These are phyloP conservation scores for Neomorphus geoffroyi DNA, from an alignment of 2,797 vertebrate genomes.

Conservation along the genomic window DNA sequence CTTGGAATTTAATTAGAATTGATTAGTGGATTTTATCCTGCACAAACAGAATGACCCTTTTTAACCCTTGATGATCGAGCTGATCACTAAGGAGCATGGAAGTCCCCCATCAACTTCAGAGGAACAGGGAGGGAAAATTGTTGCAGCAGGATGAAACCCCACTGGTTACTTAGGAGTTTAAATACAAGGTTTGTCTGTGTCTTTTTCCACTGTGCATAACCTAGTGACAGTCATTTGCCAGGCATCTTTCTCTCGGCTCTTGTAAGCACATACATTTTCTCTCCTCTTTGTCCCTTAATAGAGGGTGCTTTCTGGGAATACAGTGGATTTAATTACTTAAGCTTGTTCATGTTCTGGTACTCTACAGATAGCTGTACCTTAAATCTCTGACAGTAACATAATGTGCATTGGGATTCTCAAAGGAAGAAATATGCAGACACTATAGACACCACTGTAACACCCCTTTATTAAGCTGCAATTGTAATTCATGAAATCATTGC, in stretches of 20 bases:
- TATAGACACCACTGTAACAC: conserved; percentile 14
- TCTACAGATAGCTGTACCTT: conserved; percentile 7
- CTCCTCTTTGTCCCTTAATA: neutral
- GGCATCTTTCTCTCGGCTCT: neutral
- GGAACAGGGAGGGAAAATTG: neutral
- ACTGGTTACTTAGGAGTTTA: neutral
- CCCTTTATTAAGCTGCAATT: conserved; percentile 36
- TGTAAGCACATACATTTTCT: neutral
- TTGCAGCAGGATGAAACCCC: neutral
- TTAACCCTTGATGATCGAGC: neutral
- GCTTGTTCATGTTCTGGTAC: neutral
- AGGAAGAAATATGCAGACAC: conserved; percentile 4
- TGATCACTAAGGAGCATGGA: neutral
- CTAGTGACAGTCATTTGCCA: neutral
- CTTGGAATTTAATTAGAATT: neutral
- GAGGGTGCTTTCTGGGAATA: neutral
- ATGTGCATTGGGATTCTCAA: neutral
- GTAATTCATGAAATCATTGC: conserved; percentile 33
- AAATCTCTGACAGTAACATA: neutral
- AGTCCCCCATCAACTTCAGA: neutral
- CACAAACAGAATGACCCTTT: neutral
- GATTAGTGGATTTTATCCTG: neutral
- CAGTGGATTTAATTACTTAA: neutral
- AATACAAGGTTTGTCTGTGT: neutral
- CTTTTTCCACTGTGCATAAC: neutral